Evolutionary conservation across 1,140 invertebrate species (phyloP).

Genomic region (Plutomurus gul): DNA sequence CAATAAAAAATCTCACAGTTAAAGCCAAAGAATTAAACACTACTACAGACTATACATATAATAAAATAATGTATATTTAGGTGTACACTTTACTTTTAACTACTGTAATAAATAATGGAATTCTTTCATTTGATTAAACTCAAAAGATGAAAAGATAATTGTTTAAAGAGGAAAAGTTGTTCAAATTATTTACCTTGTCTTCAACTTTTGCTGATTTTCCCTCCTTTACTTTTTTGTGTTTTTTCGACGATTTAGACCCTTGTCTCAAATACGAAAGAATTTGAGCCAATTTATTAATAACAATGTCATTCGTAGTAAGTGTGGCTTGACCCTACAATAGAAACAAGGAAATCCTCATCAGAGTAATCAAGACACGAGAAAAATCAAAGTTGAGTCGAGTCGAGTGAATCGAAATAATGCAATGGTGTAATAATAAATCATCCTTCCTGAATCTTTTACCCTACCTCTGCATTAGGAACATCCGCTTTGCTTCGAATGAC

Average conservation of each 20-base stretch:
- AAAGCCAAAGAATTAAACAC: neutral
- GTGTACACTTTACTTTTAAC: neutral
- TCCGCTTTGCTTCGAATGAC: constrained; percentile 93
- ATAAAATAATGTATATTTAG: neutral
- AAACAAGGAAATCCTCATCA: neutral
- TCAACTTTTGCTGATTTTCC: constrained; percentile 57
- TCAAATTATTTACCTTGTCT: constrained; percentile 49
- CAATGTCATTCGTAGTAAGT: constrained; percentile 89
- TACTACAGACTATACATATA: neutral
- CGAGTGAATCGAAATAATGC: too few species aligned
- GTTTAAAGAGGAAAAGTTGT: too few species aligned
- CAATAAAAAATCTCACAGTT: too few species aligned
- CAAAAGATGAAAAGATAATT: neutral
- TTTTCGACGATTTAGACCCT: constrained; percentile 75
- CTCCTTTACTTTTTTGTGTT: constrained; percentile 72
- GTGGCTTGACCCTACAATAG: constrained; percentile 71
- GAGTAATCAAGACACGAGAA: too few species aligned
- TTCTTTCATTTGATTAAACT: neutral
- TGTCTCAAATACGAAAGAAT: constrained; percentile 92
- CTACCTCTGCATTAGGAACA: constrained; percentile 72
- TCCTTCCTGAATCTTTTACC: too few species aligned
- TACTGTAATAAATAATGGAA: neutral
- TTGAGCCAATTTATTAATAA: constrained; percentile 96
- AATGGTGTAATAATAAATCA: too few species aligned
- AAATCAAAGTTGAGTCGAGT: too few species aligned